Evolutionary conservation across 2,797 vertebrate species (phyloP).

Genomic region (Thaleichthys pacificus): DNA sequence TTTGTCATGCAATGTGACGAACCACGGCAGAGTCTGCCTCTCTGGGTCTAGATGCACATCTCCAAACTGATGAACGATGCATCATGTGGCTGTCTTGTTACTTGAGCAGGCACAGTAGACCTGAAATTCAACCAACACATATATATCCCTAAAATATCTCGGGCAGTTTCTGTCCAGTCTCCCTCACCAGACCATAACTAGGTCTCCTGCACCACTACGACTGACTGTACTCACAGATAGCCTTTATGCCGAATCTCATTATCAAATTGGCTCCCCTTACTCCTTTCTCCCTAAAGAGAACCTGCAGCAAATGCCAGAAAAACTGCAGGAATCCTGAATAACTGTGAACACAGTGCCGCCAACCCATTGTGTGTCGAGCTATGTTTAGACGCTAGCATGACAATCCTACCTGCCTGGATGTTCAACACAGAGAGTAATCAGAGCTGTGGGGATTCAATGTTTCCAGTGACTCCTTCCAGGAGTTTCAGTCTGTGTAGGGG

Average conservation of each 20-base stretch:
- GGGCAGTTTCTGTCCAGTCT: conserved; percentile 52
- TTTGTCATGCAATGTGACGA: conserved; percentile 50
- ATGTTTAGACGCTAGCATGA: conserved; percentile 29
- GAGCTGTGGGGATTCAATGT: conserved; percentile 15
- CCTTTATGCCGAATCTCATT: conserved; percentile 62
- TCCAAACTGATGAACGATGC: conserved; percentile 25
- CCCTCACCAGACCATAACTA: conserved; percentile 57
- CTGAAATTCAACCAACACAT: conserved; percentile 57
- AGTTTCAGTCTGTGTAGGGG: conserved; percentile 32
- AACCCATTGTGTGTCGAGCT: conserved; percentile 30
- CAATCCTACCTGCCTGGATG: conserved; percentile 7
- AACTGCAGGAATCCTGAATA: conserved; percentile 39
- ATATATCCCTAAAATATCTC: conserved; percentile 48
- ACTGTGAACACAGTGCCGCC: conserved; percentile 40
- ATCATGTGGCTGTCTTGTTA: conserved; percentile 49
- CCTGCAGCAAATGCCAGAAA: conserved; percentile 46
- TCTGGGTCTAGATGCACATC: conserved; percentile 25
- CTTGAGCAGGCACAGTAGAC: conserved; percentile 30
- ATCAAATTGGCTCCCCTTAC: conserved; percentile 57
- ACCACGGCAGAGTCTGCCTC: conserved; percentile 33
- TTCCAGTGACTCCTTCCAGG: conserved; percentile 47
- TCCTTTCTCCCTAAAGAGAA: conserved; percentile 29
- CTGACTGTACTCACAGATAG: conserved; percentile 31
- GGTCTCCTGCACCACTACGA: conserved; percentile 49
- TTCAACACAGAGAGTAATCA: conserved; percentile 11